Conservation (phyloP, 2,797 vertebrate genomes). For the Alosa sapidissima region DNA sequence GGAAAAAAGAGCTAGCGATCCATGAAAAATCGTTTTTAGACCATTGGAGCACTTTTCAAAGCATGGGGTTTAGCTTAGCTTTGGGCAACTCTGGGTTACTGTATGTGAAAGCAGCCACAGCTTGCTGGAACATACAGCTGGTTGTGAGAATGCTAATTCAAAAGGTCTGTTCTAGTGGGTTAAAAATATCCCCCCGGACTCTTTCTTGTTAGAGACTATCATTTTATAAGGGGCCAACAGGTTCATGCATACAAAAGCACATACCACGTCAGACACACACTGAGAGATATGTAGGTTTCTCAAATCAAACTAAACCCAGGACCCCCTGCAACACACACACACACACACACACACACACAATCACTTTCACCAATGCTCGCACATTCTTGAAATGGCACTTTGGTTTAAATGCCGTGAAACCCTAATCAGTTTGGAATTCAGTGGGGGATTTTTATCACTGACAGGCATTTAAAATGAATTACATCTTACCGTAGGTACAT, state of each 20-base stretch:
- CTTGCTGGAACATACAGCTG: conserved; percentile 39
- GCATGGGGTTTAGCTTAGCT: conserved; percentile 57
- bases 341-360: not conserved
- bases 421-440: not conserved
- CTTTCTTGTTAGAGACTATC: conserved; percentile 35
- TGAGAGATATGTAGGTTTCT: not conserved
- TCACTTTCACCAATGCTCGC: not conserved
- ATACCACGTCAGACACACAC: not conserved
- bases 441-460: not conserved
- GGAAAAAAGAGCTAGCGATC: not conserved
- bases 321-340: not conserved
- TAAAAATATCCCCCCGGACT: conserved; percentile 54
- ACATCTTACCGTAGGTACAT: not conserved
- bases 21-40: not conserved
- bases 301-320: not conserved
- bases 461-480: not conserved
- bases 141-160: conserved; percentile 53
- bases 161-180: conserved; percentile 38
- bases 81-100: conserved; percentile 46
- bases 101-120: conserved; percentile 52
- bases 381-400: not conserved
- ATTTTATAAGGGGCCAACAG: conserved; percentile 36
- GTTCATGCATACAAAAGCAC: conserved; percentile 37
- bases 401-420: conserved; percentile 2
- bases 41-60: conserved; percentile 35